phyloP scores from a whole-genome alignment of 2,888 invertebrate genomes.

The Ectemnius continuus region DNA sequence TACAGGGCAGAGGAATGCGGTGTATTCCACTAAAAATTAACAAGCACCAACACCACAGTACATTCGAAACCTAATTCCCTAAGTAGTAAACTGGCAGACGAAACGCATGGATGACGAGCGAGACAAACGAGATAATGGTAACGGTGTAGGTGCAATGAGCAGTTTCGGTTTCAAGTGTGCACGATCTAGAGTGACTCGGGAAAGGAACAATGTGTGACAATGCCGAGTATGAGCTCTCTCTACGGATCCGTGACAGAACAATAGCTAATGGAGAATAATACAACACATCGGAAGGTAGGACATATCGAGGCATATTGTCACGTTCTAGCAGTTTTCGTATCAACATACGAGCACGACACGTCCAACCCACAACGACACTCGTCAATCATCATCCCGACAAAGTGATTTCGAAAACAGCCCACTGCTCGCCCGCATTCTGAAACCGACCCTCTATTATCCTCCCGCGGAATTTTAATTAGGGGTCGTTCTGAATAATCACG shows the following conservation, averaged over 20 bases:
- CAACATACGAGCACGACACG: constrained; percentile 5
- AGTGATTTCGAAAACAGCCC: not conserved
- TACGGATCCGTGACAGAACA: constrained; percentile 33
- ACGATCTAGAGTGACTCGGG: not conserved
- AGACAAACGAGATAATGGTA: no score
- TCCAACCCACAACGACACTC: not conserved
- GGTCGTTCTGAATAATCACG: no score
- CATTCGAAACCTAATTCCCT: no score
- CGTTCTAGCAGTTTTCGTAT: constrained; percentile 45
- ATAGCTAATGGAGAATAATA: constrained; percentile 47
- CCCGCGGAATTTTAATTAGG: no score
- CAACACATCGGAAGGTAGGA: constrained; percentile 18
- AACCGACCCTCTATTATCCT: no score
- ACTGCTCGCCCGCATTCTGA: no score
- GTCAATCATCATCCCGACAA: constrained; percentile 30
- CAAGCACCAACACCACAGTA: no score
- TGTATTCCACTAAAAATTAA: no score
- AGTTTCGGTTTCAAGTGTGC: not conserved
- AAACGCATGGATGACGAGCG: no score
- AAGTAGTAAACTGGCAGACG: no score
- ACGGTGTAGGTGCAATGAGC: not conserved
- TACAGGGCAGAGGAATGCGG: no score
- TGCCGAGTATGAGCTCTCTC: constrained; percentile 5
- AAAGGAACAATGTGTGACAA: no score
- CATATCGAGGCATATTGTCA: constrained; percentile 29